Base-by-base conservation (phyloP, 2,113 vertebrate genomes). In the Leptodactylus fuscus region DNA sequence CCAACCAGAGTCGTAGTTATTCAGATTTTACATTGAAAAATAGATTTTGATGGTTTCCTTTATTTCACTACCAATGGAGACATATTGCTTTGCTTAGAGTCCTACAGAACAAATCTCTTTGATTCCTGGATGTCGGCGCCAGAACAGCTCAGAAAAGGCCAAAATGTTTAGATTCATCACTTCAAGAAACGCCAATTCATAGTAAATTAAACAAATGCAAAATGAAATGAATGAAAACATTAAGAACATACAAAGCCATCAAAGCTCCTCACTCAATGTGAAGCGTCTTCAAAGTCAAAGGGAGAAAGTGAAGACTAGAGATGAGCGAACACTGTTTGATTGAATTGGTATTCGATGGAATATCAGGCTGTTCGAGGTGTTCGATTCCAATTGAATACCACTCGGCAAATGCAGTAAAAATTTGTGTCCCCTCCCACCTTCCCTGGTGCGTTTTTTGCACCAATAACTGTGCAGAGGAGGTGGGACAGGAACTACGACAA, bases 141-240 rank as follows among this genome's bases (percentile, higher is more conserved):
- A 73, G 70, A 73, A 73, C 36, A 73, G 70, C 70, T 73, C 38
- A 73, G n/a, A 73, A 73, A 73, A 73, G 70, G 6, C 22, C 65
- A 69, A 69, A 36, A 69, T 69, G 65, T 69, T 69, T 69, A 69
- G 20, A 38, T 69, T 69, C 65, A 69, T 38, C 65, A 69, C 38
- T 36, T 69, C 65, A 69, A 69, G 65, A 69, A 69, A 69, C 38
- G 18, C 62, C 65, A 69, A 7, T 69, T 69, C 34, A 38, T 38
- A 38, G 15, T 38, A 38, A 38, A 69, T 69, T 69, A 69, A 69
- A 69, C 65, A 46, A 75, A 29, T 49, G 10, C 7, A 75, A 44
- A 73, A 75, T 48, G 24, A 44, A 44, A 44, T 44, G 41, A 44
- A n/a, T 75, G 71, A 49, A 46, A 75, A 46, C 41, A 75, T 48